phyloP scores from a whole-genome alignment of 2,113 vertebrate genomes.

The Sapayoa aenigma region DNA sequence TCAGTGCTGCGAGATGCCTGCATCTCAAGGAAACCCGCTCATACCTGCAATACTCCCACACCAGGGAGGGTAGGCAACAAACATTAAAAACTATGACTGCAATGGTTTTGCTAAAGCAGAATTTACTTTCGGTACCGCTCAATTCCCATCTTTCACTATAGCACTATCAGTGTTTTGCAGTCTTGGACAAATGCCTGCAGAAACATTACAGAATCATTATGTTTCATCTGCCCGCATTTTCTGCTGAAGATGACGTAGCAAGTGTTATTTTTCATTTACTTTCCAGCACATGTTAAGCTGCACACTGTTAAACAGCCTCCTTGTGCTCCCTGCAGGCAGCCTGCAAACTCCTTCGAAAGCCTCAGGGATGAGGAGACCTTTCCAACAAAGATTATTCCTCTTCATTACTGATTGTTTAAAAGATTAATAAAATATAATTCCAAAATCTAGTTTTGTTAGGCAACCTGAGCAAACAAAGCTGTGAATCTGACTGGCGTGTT shows the following conservation, averaged over 20 bases:
- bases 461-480: background rate
- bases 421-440: conserved; percentile 27
- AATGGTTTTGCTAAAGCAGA: background rate
- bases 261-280: conserved; percentile 7
- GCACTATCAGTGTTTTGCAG: background rate
- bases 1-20: background rate
- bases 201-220: background rate
- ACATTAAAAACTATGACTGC: background rate
- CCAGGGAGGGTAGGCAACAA: background rate
- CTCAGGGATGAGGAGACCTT: background rate
- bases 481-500: background rate
- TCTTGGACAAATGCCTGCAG: conserved; percentile 3
- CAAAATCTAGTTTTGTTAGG: background rate
- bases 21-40: background rate
- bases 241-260: background rate
- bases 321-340: background rate
- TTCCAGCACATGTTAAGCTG: background rate
- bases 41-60: accelerated
- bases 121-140: background rate
- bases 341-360: background rate
- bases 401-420: conserved; percentile 22
- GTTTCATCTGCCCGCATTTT: background rate
- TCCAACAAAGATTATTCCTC: background rate
- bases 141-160: background rate
- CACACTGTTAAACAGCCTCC: background rate